Percentiles rank a stretch among this genome's conserved stretches.
Conservation (phyloP, 2,797 vertebrate species). For the Pseudochirops corinnae region DNA sequence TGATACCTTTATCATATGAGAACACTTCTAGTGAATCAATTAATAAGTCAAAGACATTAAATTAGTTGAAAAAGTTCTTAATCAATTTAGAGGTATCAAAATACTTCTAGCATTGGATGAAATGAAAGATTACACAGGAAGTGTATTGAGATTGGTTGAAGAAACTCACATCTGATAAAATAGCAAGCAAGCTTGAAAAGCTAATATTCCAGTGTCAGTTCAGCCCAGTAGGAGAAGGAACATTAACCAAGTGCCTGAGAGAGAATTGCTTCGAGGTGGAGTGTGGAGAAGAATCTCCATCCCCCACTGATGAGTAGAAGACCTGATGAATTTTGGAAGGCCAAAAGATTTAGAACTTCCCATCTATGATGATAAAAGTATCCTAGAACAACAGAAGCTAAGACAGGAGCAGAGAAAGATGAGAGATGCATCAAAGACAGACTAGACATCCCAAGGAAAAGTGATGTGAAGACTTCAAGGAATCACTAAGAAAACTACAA, state of each 20-base stretch:
- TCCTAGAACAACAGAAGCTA: background rate
- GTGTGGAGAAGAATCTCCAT: fast-evolving
- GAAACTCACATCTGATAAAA: background rate
- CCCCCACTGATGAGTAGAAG: background rate
- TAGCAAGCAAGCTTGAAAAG: background rate
- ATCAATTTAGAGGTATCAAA: background rate
- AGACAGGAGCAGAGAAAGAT: background rate
- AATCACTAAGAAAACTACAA: background rate
- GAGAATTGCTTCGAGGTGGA: background rate
- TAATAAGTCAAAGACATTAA: background rate
- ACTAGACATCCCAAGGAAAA: background rate
- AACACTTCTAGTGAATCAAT: background rate
- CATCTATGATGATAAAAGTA: background rate
- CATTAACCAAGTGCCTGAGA: background rate
- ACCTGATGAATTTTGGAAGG: background rate
- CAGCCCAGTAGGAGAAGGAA: background rate
- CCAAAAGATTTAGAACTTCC: background rate
- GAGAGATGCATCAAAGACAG: background rate
- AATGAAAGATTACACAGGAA: background rate
- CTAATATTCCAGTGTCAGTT: background rate
- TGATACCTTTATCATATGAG: background rate
- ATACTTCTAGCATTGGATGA: background rate
- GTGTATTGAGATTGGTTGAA: background rate
- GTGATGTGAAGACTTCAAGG: too few species aligned
- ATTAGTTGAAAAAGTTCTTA: background rate